Evolutionary conservation across 2,113 vertebrate species (phyloP), one percentile per base, ranked within the genome.

Genomic region (Pongo abelii): DNA sequence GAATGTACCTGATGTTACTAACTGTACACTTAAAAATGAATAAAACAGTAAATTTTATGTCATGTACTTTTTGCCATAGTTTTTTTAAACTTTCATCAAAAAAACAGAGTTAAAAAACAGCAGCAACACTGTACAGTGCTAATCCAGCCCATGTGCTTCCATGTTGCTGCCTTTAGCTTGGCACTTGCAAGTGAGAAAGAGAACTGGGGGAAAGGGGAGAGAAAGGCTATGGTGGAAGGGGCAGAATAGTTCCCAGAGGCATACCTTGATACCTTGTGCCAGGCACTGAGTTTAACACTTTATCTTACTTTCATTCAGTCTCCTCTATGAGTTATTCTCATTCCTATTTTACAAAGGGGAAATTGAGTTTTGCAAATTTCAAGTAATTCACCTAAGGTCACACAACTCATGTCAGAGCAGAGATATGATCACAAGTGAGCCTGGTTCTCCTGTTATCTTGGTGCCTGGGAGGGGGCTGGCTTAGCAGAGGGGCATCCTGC

Each of bases 121-220:
- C 27, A 46, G 32, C 27, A 38, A 27, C 22, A n/a, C 57, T 11
- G 16, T 12, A 3, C 74, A 30, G 57, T n/a, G 43, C 9, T 50
- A 20, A 18, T 17, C 72, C 13, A 18, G 3, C 43, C 30, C 74
- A 17, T 17, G 32, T 4, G 14, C 70, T 23, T 23, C 20, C 57
- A n/a, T 50, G 46, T 43, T 78, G 20, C 74, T 11, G 6, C 30
- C 30, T 40, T 38, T 74, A 50, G n/a, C 7, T 27, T 30, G 40
- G 25, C 35, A 32, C 25, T 57, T 77, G 10, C 11, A 35, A 6
- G 4, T 61, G 72, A n/a, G 30, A 48, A 57, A 13, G 16, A 18
- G 0, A 14, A 27, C 2, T 3, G 7, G 12, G 7, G 16, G 59
- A 3, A 4, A 3, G 10, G 1, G 8, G 7, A n/a, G 20, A 7